Conservation (phyloP, 2,113 vertebrate species). For the Festucalex cinctus region DNA sequence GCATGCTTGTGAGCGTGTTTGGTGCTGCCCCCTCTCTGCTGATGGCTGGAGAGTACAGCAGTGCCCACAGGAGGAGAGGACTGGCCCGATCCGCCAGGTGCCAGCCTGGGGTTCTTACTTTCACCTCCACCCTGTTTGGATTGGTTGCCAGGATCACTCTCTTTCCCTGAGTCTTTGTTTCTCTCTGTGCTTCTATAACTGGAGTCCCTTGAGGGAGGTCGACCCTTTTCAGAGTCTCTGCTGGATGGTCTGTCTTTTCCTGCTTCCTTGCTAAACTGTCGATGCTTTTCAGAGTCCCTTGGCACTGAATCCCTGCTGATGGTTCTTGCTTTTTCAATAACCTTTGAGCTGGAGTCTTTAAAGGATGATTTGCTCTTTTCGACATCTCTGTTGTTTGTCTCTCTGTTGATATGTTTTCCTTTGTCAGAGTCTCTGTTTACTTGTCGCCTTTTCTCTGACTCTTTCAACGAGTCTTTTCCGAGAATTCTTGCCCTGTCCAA, state of each 20-base stretch:
- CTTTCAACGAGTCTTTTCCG: slow-evolving; percentile 47
- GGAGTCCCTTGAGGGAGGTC: slow-evolving; percentile 54
- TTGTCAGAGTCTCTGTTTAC: slow-evolving; percentile 53
- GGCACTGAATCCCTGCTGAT: slow-evolving; percentile 39
- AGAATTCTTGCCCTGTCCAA: slow-evolving; percentile 44
- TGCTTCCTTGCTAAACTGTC: slow-evolving; percentile 54
- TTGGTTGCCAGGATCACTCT: slow-evolving; percentile 38
- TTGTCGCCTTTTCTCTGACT: slow-evolving; percentile 56
- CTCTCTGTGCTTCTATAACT: slow-evolving; percentile 60
- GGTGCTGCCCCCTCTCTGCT: slow-evolving; percentile 58
- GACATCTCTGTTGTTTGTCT: slow-evolving; percentile 47
- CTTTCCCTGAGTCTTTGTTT: slow-evolving; percentile 61
- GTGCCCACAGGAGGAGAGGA: slow-evolving; percentile 69
- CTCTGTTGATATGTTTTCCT: slow-evolving; percentile 49
- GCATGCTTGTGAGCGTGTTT: slow-evolving; percentile 80
- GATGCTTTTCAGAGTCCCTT: slow-evolving; percentile 54
- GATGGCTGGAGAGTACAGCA: slow-evolving; percentile 61
- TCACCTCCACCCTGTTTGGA: slow-evolving; percentile 59
- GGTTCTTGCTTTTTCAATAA: slow-evolving; percentile 46
- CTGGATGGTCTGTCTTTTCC: slow-evolving; percentile 62
- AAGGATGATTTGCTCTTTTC: slow-evolving; percentile 55
- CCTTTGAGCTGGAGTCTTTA: slow-evolving; percentile 49
- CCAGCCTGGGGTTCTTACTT: slow-evolving; percentile 46
- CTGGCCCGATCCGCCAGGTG: slow-evolving; percentile 52
- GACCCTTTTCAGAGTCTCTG: slow-evolving; percentile 52